phyloP scores from a whole-genome alignment of 2,113 vertebrate genomes.

The Edolisoma coerulescens region DNA sequence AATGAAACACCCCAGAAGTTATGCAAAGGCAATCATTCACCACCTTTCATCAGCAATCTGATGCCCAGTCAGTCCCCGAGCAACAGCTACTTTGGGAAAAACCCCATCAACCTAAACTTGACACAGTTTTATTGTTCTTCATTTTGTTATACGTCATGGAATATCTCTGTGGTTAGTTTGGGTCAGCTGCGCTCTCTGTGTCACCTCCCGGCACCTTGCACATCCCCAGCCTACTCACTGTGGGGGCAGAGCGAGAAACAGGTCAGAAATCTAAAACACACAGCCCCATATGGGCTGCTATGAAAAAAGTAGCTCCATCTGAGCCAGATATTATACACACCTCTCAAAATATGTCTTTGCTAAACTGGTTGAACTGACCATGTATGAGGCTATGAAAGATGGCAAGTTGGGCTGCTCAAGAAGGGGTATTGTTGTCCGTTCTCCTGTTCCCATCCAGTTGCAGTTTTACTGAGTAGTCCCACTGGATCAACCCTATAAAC shows the following conservation, averaged over 20 bases:
- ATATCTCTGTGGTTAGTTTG: not conserved
- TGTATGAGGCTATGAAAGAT: not conserved
- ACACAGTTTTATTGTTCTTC: not conserved
- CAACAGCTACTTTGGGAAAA: not conserved
- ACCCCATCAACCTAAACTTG: not conserved
- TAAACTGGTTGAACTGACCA: not conserved
- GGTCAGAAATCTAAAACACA: not conserved
- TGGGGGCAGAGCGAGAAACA: not conserved
- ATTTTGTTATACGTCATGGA: not conserved
- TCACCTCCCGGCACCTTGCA: not conserved
- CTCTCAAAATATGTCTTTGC: not conserved
- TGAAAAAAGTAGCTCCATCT: not conserved
- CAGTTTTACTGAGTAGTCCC: not conserved
- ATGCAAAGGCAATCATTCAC: not conserved
- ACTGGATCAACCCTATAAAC: not conserved
- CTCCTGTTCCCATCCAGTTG: not conserved
- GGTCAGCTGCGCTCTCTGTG: not conserved
- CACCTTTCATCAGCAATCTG: not conserved
- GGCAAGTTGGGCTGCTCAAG: not conserved
- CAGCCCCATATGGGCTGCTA: not conserved
- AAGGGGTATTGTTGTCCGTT: not conserved
- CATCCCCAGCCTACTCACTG: no score
- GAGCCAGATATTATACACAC: not conserved
- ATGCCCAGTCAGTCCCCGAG: not conserved
- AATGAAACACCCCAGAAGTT: accelerated